phyloP scores from a whole-genome alignment of 2,888 invertebrate species.

The Lycophotia porphyrea region DNA sequence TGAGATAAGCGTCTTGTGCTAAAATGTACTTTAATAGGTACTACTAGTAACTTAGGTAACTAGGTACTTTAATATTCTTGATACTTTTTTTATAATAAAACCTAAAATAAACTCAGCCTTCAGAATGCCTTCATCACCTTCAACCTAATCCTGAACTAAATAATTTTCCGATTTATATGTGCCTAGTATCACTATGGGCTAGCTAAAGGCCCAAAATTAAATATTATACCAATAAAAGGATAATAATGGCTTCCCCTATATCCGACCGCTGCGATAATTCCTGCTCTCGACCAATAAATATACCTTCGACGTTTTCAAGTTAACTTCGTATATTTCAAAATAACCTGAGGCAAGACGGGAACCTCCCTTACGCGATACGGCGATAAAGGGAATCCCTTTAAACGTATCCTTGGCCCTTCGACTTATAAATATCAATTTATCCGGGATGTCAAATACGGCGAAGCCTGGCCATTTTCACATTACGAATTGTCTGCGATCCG shows the following conservation, averaged over 20 bases:
- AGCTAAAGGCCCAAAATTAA: constrained; percentile 88
- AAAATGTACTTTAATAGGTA: too few species aligned
- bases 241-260: constrained; percentile 87
- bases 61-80: background rate
- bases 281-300: constrained; percentile 87
- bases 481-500: constrained; percentile 84
- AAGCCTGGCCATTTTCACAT: constrained; percentile 86
- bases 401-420: constrained; percentile 88
- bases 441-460: constrained; percentile 87
- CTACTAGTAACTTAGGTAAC: too few species aligned
- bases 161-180: constrained; percentile 88
- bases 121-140: constrained; percentile 60
- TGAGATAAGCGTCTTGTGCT: background rate
- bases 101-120: constrained; percentile 42
- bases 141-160: constrained; percentile 71
- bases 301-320: constrained; percentile 89
- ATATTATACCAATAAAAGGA: constrained; percentile 90
- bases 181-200: constrained; percentile 76
- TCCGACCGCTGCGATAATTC: constrained; percentile 88
- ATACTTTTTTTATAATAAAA: too few species aligned
- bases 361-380: constrained; percentile 84
- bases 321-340: constrained; percentile 88
- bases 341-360: constrained; percentile 87
- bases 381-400: constrained; percentile 90
- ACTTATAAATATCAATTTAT: constrained; percentile 91